Conservation (phyloP, 2,797 vertebrate species). For the Xenops minutus region DNA sequence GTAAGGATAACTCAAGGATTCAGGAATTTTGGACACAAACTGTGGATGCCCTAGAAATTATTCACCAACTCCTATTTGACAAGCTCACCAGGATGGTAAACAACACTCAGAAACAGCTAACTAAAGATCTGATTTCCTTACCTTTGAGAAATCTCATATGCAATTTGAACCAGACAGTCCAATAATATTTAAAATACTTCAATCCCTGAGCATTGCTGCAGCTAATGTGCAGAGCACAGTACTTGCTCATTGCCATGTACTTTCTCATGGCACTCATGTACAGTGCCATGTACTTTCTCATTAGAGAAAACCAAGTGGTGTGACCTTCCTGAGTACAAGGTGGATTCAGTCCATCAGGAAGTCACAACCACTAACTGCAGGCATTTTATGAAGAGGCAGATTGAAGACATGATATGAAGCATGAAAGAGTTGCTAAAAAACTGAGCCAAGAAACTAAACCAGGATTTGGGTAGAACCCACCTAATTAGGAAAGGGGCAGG, state of each 20-base stretch:
- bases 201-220: not conserved
- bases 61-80: not conserved
- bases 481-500: fast-evolving
- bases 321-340: not conserved
- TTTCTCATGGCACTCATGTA: too few relatives aligned
- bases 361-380: not conserved
- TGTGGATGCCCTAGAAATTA: not conserved
- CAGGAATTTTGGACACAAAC: not conserved
- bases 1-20: not conserved
- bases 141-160: not conserved
- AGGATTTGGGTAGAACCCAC: not conserved
- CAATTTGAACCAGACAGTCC: not conserved
- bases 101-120: not conserved
- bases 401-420: not conserved
- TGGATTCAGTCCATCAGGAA: not conserved
- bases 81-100: not conserved
- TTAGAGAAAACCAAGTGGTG: not conserved
- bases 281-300: not conserved
- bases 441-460: not conserved
- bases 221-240: not conserved
- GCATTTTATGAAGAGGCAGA: not conserved
- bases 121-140: not conserved
- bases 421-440: not conserved
- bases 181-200: not conserved
- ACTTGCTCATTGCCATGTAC: not conserved